Evolutionary conservation across 2,113 vertebrate species (phyloP), one percentile per base, ranked within the genome.

Genomic region (Eidolon helvum): DNA sequence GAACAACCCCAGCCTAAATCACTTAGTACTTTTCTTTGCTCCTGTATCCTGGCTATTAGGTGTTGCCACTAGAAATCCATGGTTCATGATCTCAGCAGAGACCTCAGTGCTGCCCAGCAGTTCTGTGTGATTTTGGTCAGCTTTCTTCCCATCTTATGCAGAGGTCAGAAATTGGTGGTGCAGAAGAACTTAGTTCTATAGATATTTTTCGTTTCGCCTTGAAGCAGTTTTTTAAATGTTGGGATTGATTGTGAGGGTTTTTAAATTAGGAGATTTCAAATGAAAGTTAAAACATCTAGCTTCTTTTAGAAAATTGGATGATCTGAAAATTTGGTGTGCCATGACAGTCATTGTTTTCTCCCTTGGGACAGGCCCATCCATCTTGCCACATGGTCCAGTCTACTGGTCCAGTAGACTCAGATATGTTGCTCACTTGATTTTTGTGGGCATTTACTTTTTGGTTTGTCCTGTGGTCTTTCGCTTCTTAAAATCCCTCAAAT

Each of bases 271-370:
- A 83, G 61, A 80, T 57, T 87, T 80, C 74, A 87, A 87, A 75
- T 68, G 69, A 77, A 91, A 82, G 68, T 82, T 91, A 91, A 94
- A 94, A 43, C 19, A 8, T 83, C 16, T 75, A 50, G 38, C 24
- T 35, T 69, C 95, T 94, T 87, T 77, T 77, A 50, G 87, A 77
- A 94, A 83, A 69, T 50, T 38, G 40, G 12, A 45, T 91, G 28
- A 68, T 82, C 53, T 61, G 33, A 83, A 90, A 91, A 59, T 28
- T 14, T 74, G 59, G 38, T 28, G 0, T 86, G 40, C 80, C 16
- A 14, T 53, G 26, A 43, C 35, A 16, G 30, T 92, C 57, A 65
- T 28, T 80, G 40, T 33, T 65, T 74, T 78, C 50, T 82, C 38
- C 53, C 57, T 45, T 38, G 26, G 84, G 63, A 48, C 22, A 45